Evolutionary conservation across 2,888 invertebrate genomes (phyloP), one percentile per base, ranked within the genome.

Genomic region (Tiphia femorata): DNA sequence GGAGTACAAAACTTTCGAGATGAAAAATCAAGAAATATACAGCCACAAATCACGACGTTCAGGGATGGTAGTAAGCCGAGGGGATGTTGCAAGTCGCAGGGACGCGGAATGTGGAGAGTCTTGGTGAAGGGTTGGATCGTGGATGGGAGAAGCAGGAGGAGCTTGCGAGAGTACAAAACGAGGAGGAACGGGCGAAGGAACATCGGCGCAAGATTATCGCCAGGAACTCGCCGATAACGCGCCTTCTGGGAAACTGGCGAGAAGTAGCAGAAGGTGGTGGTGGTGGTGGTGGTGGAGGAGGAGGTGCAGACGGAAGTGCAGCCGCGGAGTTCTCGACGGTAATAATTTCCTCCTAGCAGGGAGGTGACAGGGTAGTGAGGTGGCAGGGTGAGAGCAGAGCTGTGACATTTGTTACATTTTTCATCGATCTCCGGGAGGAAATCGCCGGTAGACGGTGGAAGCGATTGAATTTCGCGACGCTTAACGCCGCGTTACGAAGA

Each of bases 311-410:
- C n/a, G n/a, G 77, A 77, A 77, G 73, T 64, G 65, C 54, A 58
- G 47, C 68, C 70, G 65, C 72, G 33, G 56, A 72, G 72, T 76
- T 78, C 70, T 72, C 74, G 65, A 60, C 71, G 65, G 75, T 77
- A 78, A 78, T 79, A 77, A 79, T 79, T 79, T 79, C 78, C 78
- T 72, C 51, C 57, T 16, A 55, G 56, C 52, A n/a, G n/a, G n/a
- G n/a, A n/a, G n/a, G n/a, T n/a, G n/a, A n/a, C n/a, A n/a, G n/a
- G n/a, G n/a, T n/a, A n/a, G n/a, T n/a, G n/a, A n/a, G n/a, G n/a
- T n/a, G n/a, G n/a, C 47, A 59, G 54, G 57, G 55, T 46, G 64
- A 63, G 66, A 65, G 58, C 65, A 56, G 47, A 54, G 62, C 58
- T 48, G 43, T 62, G 53, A 58, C 58, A 60, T 63, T 66, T 64